These are phyloP conservation scores for Eciton burchellii DNA, from an alignment of 1,140 invertebrate species.

Conservation along the genomic window DNA sequence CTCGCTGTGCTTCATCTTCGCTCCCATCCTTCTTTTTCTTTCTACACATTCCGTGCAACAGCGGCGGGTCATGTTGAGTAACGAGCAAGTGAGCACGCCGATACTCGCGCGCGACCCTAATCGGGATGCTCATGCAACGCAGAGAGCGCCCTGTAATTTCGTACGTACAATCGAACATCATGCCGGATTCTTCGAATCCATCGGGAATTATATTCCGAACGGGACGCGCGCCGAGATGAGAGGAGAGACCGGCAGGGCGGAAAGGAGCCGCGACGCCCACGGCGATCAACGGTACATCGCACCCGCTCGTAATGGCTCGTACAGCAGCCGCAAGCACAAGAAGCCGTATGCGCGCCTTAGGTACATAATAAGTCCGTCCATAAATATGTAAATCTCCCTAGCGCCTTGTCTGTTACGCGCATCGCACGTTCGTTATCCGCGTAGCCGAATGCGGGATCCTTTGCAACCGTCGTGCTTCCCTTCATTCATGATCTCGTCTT, in stretches of 20 bases:
- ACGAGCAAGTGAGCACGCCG: background rate
- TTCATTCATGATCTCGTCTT: conserved; percentile 10
- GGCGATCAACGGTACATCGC: conserved; percentile 82
- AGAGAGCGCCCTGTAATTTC: conserved; percentile 62
- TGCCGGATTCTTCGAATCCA: conserved; percentile 70
- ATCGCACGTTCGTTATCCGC: background rate
- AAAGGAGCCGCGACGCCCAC: conserved; percentile 70
- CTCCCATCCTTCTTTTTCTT: background rate
- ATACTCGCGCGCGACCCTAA: conserved; percentile 21
- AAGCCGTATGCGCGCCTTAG: conserved; percentile 55
- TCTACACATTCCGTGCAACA: background rate
- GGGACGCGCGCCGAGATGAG: conserved; percentile 25
- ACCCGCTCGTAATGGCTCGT: conserved; percentile 69
- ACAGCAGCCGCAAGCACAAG: conserved; percentile 50
- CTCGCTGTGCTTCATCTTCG: no score
- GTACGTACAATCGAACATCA: conserved; percentile 45
- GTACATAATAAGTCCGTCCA: conserved; percentile 62
- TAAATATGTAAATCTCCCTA: conserved; percentile 63
- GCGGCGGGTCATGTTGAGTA: background rate
- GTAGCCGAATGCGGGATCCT: background rate
- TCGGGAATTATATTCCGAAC: conserved; percentile 67
- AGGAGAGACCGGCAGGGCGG: conserved; percentile 13
- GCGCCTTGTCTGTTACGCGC: background rate
- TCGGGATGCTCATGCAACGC: background rate
- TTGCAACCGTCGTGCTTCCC: background rate